A percentile compares a stretch with the other conserved stretches of the same genome.
phyloP scores from a whole-genome alignment of 2,888 invertebrate genomes.

The Dicyrtomina minuta region DNA sequence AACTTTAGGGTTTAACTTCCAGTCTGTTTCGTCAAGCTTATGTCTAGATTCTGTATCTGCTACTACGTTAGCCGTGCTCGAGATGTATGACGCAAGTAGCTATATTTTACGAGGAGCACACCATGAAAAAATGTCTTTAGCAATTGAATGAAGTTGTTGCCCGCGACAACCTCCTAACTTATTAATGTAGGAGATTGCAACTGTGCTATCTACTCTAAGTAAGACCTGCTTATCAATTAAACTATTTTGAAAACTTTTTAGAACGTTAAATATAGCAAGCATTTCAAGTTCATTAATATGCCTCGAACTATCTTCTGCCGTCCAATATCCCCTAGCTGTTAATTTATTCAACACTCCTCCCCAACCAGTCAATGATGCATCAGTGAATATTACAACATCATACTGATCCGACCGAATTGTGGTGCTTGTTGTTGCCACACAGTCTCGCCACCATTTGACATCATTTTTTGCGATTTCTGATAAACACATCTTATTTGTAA shows the following conservation, averaged over 20 bases:
- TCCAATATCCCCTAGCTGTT: neutral
- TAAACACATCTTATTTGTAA: too few species aligned
- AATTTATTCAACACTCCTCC: neutral
- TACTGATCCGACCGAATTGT: neutral
- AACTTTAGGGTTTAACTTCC: neutral
- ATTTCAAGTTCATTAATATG: slow-evolving; percentile 4
- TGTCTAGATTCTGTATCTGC: neutral
- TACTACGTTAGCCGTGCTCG: neutral
- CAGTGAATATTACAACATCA: neutral
- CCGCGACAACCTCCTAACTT: neutral
- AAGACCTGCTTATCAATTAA: neutral
- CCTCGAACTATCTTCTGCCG: neutral
- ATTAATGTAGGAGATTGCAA: slow-evolving; percentile 4
- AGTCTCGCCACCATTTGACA: neutral
- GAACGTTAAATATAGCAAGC: neutral
- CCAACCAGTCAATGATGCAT: neutral
- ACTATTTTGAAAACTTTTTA: neutral
- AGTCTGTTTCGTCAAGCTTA: neutral
- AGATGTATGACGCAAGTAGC: neutral
- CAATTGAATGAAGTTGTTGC: neutral
- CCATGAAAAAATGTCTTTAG: neutral
- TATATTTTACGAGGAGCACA: neutral
- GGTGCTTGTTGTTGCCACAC: neutral
- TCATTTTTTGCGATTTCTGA: neutral
- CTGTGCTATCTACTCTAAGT: neutral